Conservation (phyloP, 1,140 invertebrate genomes). For the Drosophila virilis region DNA sequence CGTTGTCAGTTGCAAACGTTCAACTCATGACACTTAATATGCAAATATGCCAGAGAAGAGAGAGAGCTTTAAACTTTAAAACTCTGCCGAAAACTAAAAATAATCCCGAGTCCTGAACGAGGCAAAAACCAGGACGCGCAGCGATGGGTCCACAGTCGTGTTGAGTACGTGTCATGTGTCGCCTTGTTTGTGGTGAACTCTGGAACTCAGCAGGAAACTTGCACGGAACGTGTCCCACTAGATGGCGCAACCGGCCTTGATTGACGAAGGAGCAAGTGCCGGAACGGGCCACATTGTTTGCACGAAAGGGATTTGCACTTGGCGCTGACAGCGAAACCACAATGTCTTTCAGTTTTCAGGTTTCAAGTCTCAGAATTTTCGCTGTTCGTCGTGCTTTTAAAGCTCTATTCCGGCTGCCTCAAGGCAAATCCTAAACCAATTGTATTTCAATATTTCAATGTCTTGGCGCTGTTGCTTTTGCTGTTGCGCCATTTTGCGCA, state of each 20-base stretch:
- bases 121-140: conserved; percentile 1
- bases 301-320: conserved; percentile 66
- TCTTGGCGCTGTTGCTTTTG: conserved; percentile 26
- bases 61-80: conserved; percentile 81
- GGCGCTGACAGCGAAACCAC: conserved; percentile 67
- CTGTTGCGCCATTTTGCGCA: conserved; percentile 56
- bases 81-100: conserved; percentile 58
- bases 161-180: conserved; percentile 79
- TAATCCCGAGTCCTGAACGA: conserved; percentile 32
- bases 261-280: conserved; percentile 58
- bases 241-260: conserved; percentile 61
- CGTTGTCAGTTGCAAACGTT: conserved; percentile 39
- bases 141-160: conserved; percentile 31
- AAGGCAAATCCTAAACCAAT: conserved; percentile 61
- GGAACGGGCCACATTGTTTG: conserved; percentile 13
- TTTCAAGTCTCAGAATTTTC: background rate
- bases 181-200: conserved; percentile 76
- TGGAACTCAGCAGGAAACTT: conserved; percentile 70
- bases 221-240: conserved; percentile 71
- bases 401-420: conserved; percentile 7
- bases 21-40: conserved; percentile 79
- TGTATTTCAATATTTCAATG: conserved; percentile 80
- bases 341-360: conserved; percentile 52
- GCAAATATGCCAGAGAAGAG: conserved; percentile 72
- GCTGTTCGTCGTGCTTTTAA: conserved; percentile 12